Percentiles rank a stretch among this genome's conserved stretches.
phyloP scores from a whole-genome alignment of 2,113 vertebrate genomes.

The Microcebus ravelobensis region DNA sequence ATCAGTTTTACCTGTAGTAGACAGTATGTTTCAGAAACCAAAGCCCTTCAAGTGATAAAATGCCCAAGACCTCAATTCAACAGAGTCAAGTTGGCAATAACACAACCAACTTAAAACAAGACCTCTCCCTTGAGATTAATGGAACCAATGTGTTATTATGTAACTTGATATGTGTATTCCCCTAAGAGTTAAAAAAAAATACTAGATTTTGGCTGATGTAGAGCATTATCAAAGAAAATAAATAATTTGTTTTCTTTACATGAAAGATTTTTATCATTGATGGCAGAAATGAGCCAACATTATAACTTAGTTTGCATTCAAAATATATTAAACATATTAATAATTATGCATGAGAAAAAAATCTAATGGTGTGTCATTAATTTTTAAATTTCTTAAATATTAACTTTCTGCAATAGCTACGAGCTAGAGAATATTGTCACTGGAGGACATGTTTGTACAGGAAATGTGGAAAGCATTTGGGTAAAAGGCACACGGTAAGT shows the following conservation, averaged over 20 bases:
- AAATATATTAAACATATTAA: not conserved
- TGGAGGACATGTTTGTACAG: not conserved
- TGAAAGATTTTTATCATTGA: not conserved
- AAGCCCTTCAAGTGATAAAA: not conserved
- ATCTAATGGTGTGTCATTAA: not conserved
- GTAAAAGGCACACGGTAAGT: not conserved
- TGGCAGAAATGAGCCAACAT: not conserved
- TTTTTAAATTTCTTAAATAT: not conserved
- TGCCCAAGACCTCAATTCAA: not conserved
- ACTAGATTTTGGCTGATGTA: not conserved
- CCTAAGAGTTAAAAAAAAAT: not conserved
- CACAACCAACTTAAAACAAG: not conserved
- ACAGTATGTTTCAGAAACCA: not conserved
- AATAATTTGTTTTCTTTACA: not conserved
- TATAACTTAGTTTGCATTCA: not conserved
- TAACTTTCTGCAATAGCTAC: not conserved
- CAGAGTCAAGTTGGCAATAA: not conserved
- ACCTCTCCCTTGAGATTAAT: not conserved
- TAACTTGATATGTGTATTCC: not conserved
- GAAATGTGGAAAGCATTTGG: not conserved
- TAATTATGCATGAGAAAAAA: not conserved
- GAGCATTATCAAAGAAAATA: not conserved
- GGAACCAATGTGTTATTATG: not conserved
- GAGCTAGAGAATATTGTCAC: not conserved
- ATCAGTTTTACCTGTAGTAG: not conserved